Evolutionary conservation across 2,797 vertebrate genomes (phyloP).

Genomic region (Borostomias antarcticus): DNA sequence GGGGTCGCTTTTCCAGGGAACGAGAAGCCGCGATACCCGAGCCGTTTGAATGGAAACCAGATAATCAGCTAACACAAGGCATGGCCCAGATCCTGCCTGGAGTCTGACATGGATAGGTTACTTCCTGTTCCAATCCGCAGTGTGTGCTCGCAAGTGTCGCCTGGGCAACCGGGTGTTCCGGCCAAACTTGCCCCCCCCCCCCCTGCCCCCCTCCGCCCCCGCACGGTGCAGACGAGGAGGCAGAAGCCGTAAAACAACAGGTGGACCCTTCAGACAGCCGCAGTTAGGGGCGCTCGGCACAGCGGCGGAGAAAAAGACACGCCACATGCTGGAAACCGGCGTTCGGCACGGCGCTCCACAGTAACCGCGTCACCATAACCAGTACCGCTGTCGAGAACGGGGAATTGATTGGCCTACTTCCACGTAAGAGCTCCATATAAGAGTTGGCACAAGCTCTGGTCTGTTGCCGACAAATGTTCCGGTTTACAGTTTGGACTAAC

Average conservation of each 20-base stretch:
- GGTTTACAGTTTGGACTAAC: too few species aligned
- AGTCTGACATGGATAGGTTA: slow-evolving; percentile 72
- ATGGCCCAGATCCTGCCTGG: slow-evolving; percentile 74
- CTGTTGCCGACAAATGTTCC: too few species aligned
- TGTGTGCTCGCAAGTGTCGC: slow-evolving; percentile 65
- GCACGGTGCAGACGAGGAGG: slow-evolving; percentile 15
- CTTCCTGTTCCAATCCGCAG: slow-evolving; percentile 73
- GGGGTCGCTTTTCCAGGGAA: slow-evolving; percentile 68
- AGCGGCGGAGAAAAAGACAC: not conserved
- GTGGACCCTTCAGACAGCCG: slow-evolving; percentile 48
- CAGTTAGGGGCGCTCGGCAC: slow-evolving; percentile 1
- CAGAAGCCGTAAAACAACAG: slow-evolving; percentile 50
- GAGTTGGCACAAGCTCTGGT: too few species aligned
- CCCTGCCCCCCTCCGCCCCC: slow-evolving; percentile 22
- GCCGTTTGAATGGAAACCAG: slow-evolving; percentile 76
- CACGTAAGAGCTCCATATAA: too few species aligned
- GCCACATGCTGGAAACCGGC: not conserved
- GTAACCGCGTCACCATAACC: slow-evolving; percentile 1
- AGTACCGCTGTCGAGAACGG: not conserved
- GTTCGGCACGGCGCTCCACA: not conserved
- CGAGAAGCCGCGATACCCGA: slow-evolving; percentile 66
- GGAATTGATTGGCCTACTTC: too few species aligned
- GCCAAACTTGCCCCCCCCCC: slow-evolving; percentile 65
- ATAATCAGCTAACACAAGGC: slow-evolving; percentile 78
- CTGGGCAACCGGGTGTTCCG: slow-evolving; percentile 65